Percentiles rank a stretch among this genome's conserved stretches.
Evolutionary conservation across 2,113 vertebrate genomes (phyloP).

Genomic region (Psammodynastes pulverulentus): DNA sequence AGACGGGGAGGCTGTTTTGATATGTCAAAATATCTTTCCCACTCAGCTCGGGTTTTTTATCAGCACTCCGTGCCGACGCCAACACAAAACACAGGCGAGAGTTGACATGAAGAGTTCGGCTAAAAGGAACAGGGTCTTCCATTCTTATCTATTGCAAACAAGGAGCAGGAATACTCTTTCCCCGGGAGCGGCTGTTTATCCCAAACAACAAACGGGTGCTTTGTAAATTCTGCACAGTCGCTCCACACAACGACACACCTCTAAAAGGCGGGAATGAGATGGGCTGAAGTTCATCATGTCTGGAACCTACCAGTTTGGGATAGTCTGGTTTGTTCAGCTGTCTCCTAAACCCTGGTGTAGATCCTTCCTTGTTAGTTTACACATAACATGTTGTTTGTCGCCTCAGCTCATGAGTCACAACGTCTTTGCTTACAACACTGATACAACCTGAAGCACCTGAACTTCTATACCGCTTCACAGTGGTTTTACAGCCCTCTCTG

Average conservation of each 20-base stretch:
- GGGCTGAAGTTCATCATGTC: background rate
- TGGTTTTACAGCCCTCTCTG: no score
- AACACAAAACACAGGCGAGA: background rate
- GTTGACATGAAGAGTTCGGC: background rate
- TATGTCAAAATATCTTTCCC: background rate
- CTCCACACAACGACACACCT: background rate
- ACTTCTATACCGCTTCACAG: no score
- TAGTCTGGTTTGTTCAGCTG: background rate
- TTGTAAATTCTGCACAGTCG: slow-evolving; percentile 31
- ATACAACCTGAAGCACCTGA: background rate
- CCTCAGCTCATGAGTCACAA: background rate
- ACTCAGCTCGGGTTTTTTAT: background rate
- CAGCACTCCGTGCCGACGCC: background rate
- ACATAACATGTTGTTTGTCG: background rate
- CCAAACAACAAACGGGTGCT: slow-evolving; percentile 61
- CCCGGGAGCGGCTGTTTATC: slow-evolving; percentile 31
- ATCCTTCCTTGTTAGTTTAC: background rate
- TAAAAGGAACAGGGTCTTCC: background rate
- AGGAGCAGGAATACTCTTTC: background rate
- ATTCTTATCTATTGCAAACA: slow-evolving; percentile 2
- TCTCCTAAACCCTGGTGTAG: background rate
- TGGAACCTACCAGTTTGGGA: background rate
- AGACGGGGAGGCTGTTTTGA: background rate
- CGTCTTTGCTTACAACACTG: background rate
- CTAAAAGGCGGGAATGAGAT: background rate